phyloP scores from a whole-genome alignment of 2,888 invertebrate species.

The Xestia rhomboidea region DNA sequence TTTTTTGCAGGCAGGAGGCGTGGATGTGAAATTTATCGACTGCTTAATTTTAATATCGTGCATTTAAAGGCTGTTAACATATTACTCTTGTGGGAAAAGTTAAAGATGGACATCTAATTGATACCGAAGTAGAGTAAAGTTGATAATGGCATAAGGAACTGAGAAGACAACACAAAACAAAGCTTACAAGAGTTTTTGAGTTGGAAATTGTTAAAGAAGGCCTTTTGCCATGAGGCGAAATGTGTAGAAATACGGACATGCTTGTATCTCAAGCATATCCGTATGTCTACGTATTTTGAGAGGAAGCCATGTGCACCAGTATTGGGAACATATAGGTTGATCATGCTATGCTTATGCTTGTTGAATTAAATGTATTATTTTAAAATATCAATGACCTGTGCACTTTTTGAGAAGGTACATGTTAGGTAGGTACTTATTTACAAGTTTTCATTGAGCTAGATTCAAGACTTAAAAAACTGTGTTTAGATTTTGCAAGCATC shows the following conservation, averaged over 20 bases:
- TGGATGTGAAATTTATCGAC: constrained; percentile 5
- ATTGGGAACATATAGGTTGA: background rate
- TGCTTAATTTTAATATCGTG: constrained; percentile 9
- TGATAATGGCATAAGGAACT: background rate
- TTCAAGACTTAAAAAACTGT: constrained; percentile 18
- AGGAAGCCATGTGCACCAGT: background rate
- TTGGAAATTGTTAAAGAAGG: background rate
- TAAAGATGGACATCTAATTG: background rate
- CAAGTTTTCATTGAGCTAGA: constrained; percentile 19
- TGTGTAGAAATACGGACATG: background rate
- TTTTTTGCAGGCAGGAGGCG: constrained; percentile 13
- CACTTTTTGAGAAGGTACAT: background rate
- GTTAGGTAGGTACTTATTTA: background rate
- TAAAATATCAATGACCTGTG: constrained; percentile 6
- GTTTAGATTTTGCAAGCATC: constrained; percentile 11
- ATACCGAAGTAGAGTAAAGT: background rate
- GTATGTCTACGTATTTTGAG: background rate
- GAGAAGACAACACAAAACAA: background rate
- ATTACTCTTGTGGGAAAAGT: background rate
- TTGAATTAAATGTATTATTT: background rate
- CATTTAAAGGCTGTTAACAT: constrained; percentile 3
- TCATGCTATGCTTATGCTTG: background rate
- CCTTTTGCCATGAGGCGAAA: background rate
- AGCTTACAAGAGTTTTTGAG: background rate
- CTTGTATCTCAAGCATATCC: background rate